Evolutionary conservation across 92 coral and sea anemone genomes (phyloP).

Genomic region (Nematostella vectensis): DNA sequence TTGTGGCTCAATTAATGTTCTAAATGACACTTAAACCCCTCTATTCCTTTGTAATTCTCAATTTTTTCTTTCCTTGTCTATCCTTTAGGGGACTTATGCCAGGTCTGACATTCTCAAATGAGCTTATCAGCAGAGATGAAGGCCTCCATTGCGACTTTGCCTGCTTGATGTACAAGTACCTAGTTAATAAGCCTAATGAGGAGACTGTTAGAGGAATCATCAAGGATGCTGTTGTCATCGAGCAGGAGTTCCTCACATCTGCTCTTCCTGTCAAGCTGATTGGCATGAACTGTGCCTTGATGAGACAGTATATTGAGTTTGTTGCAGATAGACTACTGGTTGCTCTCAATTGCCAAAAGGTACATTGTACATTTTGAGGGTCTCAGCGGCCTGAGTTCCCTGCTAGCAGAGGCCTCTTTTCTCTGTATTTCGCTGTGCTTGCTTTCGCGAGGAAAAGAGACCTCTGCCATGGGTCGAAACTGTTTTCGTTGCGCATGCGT

Average conservation of each 20-base stretch:
- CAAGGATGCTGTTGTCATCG: conserved; percentile 87
- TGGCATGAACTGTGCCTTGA: conserved; percentile 82
- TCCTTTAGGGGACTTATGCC: conserved; percentile 97
- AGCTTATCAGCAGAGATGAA: conserved; percentile 94
- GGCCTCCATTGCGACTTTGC: conserved; percentile 99
- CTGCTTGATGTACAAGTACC: conserved; percentile 83
- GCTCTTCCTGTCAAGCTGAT: conserved; percentile 78
- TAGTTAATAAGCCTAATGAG: conserved; percentile 71
- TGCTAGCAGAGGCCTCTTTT: no score
- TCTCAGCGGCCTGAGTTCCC: no score
- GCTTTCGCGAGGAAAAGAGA: no score
- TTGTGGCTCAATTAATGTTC: no score
- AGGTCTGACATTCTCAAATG: conserved; percentile 91
- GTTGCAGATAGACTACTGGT: conserved; percentile 95
- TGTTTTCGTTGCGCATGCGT: no score
- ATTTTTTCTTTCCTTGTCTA: no score
- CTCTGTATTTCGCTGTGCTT: no score
- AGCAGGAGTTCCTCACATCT: conserved; percentile 83
- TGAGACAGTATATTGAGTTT: conserved; percentile 91
- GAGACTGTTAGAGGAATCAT: conserved; percentile 59
- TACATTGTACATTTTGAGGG: no score
- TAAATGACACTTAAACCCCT: no score
- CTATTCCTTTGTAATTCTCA: no score
- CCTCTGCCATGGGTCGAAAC: no score
- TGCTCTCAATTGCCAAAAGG: no score